Base-by-base conservation (phyloP, 2,113 vertebrate species). In the Plectropomus leopardus region DNA sequence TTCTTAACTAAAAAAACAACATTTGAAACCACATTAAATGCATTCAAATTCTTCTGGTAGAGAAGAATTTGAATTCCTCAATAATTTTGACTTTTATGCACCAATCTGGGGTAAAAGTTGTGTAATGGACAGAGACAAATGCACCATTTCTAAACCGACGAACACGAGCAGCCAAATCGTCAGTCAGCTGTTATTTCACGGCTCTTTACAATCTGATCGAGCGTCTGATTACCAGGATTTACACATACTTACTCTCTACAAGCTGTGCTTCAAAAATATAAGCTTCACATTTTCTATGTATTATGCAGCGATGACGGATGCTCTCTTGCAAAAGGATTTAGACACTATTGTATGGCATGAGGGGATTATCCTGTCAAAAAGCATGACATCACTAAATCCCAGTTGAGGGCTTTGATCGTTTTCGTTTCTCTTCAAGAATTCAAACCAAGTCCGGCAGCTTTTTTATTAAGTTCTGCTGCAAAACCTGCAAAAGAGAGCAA, bases 351-450 rank as follows among this genome's bases (percentile, higher is more conserved):
- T 70, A 74, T 9, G 32, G 68, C 23, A n/a, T 7, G 64, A n/a
- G 0, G 45, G 80, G 53, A 78, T 83, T 69, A 86, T 42, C 23
- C 44, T 53, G 79, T 81, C 88, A 77, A 0, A 71, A 23, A 47
- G 19, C 26, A 50, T 65, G 69, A 86, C 72, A 40, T 80, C 70
- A 82, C 28, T 24, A 54, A 70, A 69, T 53, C 73, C 64, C 66
- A 0, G 64, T 3, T 45, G 61, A 87, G 15, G 9, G 24, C 70
- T 75, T 61, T 84, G 68, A 79, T 78, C 58, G 11, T 26, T 60
- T 32, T 14, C 0, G 15, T 30, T 78, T 42, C 61, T 69, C 6
- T 34, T 34, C 17, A 36, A 4, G 30, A 14, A 23, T n/a, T 58
- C 44, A 76, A 50, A 60, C 16, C 28, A 44, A 32, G 23, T 34